phyloP scores from a whole-genome alignment of 2,113 vertebrate species.

The Clinocottus analis region DNA sequence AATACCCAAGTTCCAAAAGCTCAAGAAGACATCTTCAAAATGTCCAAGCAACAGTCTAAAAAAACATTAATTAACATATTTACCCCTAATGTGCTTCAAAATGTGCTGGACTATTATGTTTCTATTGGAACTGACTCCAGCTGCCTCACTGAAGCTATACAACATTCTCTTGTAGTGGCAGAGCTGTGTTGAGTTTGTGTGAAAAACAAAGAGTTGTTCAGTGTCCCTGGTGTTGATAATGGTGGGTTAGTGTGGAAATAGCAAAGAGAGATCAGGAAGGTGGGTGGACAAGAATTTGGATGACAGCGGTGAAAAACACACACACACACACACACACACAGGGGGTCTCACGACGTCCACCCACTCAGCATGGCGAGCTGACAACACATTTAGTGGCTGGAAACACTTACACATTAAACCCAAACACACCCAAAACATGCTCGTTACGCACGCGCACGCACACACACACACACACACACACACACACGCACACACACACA shows the following conservation, averaged over 20 bases:
- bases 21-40: background rate
- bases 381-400: conserved; percentile 55
- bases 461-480: conserved; percentile 13
- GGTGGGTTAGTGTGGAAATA: conserved; percentile 39
- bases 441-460: background rate
- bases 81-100: background rate
- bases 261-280: conserved; percentile 25
- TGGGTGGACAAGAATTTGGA: conserved; percentile 61
- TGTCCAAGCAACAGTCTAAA: background rate
- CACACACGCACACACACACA: conserved; percentile 12
- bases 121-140: conserved; percentile 5
- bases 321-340: conserved; percentile 9
- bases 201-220: background rate
- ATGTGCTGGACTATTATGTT: background rate
- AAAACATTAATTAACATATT: background rate
- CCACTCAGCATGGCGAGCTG: conserved; percentile 60
- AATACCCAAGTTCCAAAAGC: background rate
- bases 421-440: conserved; percentile 49
- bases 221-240: conserved; percentile 38
- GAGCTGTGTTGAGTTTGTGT: conserved; percentile 12
- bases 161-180: too few species aligned
- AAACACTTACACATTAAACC: conserved; percentile 37
- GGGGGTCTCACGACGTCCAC: conserved; percentile 73
- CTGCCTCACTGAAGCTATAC: conserved; percentile 13
- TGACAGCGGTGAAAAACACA: conserved; percentile 55